These are phyloP conservation scores for Machimus atricapillus DNA, from an alignment of 2,888 invertebrate genomes.

Conservation along the genomic window DNA sequence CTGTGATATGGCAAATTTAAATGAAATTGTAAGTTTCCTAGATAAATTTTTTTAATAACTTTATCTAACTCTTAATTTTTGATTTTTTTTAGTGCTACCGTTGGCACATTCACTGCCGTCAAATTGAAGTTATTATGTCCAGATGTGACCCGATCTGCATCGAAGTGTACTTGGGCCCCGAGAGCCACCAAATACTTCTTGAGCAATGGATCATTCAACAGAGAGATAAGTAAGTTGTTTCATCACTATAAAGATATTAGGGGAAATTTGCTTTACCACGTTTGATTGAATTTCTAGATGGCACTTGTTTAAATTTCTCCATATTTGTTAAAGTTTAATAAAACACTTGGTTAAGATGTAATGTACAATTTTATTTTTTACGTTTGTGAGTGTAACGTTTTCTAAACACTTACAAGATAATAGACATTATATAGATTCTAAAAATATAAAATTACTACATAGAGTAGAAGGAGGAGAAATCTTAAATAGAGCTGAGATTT, in stretches of 20 bases:
- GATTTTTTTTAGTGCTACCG: conserved; percentile 57
- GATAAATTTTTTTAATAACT: background rate
- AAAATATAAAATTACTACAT: too few relatives aligned
- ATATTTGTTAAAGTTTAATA: too few relatives aligned
- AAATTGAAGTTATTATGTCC: conserved; percentile 59
- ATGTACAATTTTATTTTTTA: too few relatives aligned
- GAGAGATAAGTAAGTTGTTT: conserved; percentile 57
- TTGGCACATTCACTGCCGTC: conserved; percentile 61
- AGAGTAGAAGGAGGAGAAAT: too few relatives aligned
- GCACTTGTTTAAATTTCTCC: too few relatives aligned
- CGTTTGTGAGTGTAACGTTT: too few relatives aligned
- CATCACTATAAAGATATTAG: background rate
- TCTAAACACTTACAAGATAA: too few relatives aligned
- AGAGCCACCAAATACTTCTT: conserved; percentile 58
- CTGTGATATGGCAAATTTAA: conserved; percentile 63
- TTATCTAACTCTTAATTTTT: background rate
- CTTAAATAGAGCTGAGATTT: too few relatives aligned
- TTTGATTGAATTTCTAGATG: too few relatives aligned
- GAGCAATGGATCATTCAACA: conserved; percentile 62
- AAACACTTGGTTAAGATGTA: too few relatives aligned
- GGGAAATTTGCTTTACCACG: too few relatives aligned
- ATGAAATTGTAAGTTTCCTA: conserved; percentile 58
- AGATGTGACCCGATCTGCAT: conserved; percentile 61
- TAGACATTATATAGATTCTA: too few relatives aligned
- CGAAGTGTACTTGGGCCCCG: conserved; percentile 62